These are phyloP conservation scores for Druceiella hillmani DNA, from an alignment of 2,888 invertebrate genomes.

Conservation along the genomic window DNA sequence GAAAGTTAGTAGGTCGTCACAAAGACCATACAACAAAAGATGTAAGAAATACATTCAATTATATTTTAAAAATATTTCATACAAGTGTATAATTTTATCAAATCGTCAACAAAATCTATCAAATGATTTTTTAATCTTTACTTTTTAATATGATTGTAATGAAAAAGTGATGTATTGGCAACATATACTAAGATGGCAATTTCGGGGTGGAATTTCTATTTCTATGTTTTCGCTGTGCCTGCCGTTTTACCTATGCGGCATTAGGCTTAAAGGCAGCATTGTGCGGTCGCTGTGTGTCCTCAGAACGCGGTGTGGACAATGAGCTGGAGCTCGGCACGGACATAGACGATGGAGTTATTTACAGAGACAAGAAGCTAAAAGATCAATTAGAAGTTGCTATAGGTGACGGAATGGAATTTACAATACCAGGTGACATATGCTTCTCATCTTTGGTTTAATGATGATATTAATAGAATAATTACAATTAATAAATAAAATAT, in stretches of 20 bases:
- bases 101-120: too few relatives aligned
- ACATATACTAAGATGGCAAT: conserved; percentile 17
- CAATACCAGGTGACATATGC: conserved; percentile 89
- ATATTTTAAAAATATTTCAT: too few relatives aligned
- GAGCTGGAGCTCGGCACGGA: conserved; percentile 59
- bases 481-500: too few relatives aligned
- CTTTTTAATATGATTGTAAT: too few relatives aligned
- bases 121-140: too few relatives aligned
- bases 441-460: too few relatives aligned
- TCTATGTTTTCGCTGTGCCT: conserved; percentile 44
- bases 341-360: conserved; percentile 78
- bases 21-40: too few relatives aligned
- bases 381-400: conserved; percentile 88
- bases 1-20: too few relatives aligned
- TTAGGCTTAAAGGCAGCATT: conserved; percentile 54
- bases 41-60: too few relatives aligned
- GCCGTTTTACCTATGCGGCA: conserved; percentile 12
- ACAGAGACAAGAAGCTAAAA: conserved; percentile 83
- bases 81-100: too few relatives aligned
- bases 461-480: too few relatives aligned
- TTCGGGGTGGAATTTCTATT: conserved; percentile 41
- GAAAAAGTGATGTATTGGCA: too few relatives aligned
- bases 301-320: conserved; percentile 59
- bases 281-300: conserved; percentile 62
- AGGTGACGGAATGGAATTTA: conserved; percentile 90